Conservation (phyloP, 2,113 vertebrate genomes). For the Gila orcuttii region DNA sequence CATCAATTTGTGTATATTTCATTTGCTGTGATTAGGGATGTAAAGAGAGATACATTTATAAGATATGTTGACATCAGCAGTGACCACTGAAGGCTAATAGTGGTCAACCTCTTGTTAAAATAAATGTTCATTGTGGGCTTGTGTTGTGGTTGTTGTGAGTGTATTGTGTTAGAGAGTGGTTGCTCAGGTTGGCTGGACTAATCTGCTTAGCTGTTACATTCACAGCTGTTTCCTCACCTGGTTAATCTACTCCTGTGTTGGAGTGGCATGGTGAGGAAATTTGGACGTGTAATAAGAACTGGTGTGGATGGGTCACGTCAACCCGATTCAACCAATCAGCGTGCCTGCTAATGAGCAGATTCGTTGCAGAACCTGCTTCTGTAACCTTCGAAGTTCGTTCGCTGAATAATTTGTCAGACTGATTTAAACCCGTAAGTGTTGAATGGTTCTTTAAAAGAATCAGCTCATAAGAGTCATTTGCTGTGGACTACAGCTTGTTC, state of each 20-base stretch:
- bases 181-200: neutral
- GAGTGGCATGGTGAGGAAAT: neutral
- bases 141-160: neutral
- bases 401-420: neutral
- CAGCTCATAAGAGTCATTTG: neutral
- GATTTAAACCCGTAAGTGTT: neutral
- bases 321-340: neutral
- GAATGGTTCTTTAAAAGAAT: neutral
- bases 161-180: neutral
- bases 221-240: slow-evolving; percentile 17
- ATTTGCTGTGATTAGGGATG: neutral
- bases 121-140: neutral
- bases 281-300: neutral
- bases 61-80: too few species aligned
- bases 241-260: slow-evolving; percentile 1
- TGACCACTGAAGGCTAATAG: neutral
- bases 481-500: neutral
- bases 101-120: neutral
- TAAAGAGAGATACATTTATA: neutral
- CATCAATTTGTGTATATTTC: neutral
- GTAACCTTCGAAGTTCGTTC: neutral
- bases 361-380: neutral
- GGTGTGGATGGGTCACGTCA: neutral
- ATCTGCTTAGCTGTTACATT: neutral
- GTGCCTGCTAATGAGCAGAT: neutral